A percentile compares a stretch with the other conserved stretches of the same genome.
These are phyloP conservation scores for Sus scrofa DNA, from an alignment of 2,113 vertebrate species.

Conservation along the genomic window T2T-Sscrofa CM000812.6:13239001-13239500, in stretches of 20 bases:
- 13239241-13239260: not conserved
- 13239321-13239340: not conserved
- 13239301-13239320: not conserved
- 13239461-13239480: not conserved
- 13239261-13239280: not conserved
- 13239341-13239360: not conserved
- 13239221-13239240: not conserved
- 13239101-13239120: not conserved
- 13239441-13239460: not conserved
- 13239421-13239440: not conserved
- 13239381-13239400: not conserved
- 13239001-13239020: not conserved
- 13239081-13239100: not conserved
- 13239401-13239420: not conserved
- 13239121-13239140: not conserved
- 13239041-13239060: not conserved
- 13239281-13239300: not conserved
- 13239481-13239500: not conserved
- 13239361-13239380: not conserved
- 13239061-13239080: not conserved
- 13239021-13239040: not conserved
- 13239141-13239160: not conserved
- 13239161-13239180: not conserved
- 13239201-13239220: not conserved
- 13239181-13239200: not conserved